phyloP scores from a whole-genome alignment of 1,140 invertebrate genomes.

The Zaprionus vittiger region DNA sequence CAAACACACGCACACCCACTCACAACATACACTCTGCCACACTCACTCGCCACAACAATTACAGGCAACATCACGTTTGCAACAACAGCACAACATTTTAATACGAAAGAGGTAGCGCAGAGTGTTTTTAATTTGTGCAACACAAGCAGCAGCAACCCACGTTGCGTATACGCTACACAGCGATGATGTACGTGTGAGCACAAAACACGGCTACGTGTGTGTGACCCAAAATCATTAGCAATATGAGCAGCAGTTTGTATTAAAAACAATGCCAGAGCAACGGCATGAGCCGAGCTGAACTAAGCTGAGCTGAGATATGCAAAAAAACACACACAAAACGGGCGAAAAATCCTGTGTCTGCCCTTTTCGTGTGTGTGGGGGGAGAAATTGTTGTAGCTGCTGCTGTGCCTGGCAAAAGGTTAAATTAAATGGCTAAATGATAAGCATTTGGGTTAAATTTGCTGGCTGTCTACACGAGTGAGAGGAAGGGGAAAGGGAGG shows the following conservation, averaged over 20 bases:
- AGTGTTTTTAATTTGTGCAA: conserved; percentile 75
- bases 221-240: conserved; percentile 82
- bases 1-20: no score
- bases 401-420: conserved; percentile 67
- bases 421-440: conserved; percentile 83
- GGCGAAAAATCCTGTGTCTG: conserved; percentile 8
- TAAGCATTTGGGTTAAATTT: conserved; percentile 83
- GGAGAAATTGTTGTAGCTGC: conserved; percentile 22
- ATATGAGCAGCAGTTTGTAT: conserved; percentile 82
- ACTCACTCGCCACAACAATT: conserved; percentile 57
- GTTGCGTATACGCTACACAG: conserved; percentile 58
- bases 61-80: conserved; percentile 64
- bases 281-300: conserved; percentile 23
- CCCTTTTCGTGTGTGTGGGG: conserved; percentile 36
- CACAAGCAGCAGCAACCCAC: conserved; percentile 24
- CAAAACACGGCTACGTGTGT: conserved; percentile 57
- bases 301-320: conserved; percentile 60
- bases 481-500: not conserved
- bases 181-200: conserved; percentile 65
- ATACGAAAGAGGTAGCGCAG: conserved; percentile 57
- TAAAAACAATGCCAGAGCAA: conserved; percentile 69
- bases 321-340: conserved; percentile 38
- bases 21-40: no score
- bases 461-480: conserved; percentile 36
- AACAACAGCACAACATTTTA: conserved; percentile 67